Evolutionary conservation across 2,113 vertebrate species (phyloP).

Genomic region (Mustela nigripes): DNA sequence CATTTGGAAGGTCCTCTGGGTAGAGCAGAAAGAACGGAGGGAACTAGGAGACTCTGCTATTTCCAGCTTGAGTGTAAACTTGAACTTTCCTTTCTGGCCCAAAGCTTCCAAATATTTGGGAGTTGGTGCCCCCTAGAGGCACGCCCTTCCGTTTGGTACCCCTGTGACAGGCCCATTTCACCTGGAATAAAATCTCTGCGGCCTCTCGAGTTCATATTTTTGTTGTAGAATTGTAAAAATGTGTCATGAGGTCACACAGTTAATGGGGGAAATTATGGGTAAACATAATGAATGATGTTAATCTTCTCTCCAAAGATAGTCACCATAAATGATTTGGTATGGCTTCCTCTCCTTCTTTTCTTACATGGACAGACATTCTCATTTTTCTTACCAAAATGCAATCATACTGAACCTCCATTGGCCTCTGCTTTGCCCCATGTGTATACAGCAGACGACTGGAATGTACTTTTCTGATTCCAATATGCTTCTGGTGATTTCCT

Average conservation of each 20-base stretch:
- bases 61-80: background rate
- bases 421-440: background rate
- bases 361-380: background rate
- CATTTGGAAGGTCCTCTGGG: background rate
- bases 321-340: background rate
- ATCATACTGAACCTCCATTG: background rate
- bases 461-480: background rate
- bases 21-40: background rate
- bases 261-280: background rate
- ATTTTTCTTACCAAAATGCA: slow-evolving; percentile 1
- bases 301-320: background rate
- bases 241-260: background rate
- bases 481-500: background rate
- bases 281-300: background rate
- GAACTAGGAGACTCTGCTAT: background rate
- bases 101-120: background rate
- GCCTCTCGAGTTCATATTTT: background rate
- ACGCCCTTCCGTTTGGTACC: background rate
- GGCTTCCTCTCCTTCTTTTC: background rate
- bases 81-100: background rate
- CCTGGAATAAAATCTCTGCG: background rate
- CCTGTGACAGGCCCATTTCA: background rate
- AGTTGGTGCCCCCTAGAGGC: background rate
- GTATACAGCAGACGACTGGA: background rate
- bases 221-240: background rate